Conservation (phyloP, 2,888 invertebrate genomes). For the Apamea anceps region DNA sequence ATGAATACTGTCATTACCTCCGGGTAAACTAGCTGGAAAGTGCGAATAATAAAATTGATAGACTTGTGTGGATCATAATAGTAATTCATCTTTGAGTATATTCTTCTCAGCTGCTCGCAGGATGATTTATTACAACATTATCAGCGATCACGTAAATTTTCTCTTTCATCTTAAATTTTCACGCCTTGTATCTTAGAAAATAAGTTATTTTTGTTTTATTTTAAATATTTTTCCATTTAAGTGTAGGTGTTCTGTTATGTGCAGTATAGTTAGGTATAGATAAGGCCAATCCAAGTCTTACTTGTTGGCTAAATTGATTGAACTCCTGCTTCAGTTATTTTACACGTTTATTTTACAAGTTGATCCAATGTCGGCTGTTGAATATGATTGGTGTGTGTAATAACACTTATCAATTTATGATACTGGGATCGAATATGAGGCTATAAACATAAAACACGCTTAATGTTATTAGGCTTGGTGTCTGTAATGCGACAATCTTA, state of each 20-base stretch:
- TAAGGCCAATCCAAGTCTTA: background rate
- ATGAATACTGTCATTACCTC: constrained; percentile 36
- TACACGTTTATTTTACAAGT: constrained; percentile 1
- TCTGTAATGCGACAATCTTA: constrained; percentile 31
- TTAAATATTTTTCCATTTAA: background rate
- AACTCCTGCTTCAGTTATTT: constrained; percentile 9
- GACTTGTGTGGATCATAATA: background rate
- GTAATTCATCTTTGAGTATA: background rate
- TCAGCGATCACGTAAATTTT: background rate
- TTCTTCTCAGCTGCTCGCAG: background rate
- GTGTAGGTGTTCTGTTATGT: background rate
- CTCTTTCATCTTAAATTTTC: background rate
- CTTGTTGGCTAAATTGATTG: background rate
- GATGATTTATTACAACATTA: background rate
- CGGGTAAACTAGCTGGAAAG: background rate
- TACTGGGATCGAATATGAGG: constrained; percentile 8
- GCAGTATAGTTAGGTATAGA: background rate
- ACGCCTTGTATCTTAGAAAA: background rate
- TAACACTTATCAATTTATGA: constrained; percentile 17
- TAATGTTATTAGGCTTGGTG: constrained; percentile 29
- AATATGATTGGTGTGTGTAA: constrained; percentile 28
- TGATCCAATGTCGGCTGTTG: constrained; percentile 22
- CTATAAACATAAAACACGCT: constrained; percentile 23
- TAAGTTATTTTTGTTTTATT: background rate
- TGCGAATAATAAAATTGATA: constrained; percentile 10